phyloP scores from a whole-genome alignment of 2,888 invertebrate species.

The Polymixis flavicincta region DNA sequence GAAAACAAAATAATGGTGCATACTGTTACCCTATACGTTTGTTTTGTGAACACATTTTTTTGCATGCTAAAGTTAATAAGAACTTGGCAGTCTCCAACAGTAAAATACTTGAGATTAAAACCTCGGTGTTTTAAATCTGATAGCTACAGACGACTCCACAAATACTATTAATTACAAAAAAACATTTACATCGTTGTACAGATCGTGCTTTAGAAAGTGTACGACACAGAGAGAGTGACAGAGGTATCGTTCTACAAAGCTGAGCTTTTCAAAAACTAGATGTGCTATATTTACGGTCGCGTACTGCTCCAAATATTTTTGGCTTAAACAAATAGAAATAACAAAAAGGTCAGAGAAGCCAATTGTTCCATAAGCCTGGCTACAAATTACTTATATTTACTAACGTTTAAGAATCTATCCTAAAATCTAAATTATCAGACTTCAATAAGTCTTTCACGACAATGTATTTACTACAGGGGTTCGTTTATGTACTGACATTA shows the following conservation, averaged over 20 bases:
- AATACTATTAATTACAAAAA: not conserved
- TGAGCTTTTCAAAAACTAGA: not conserved
- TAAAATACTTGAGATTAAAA: not conserved
- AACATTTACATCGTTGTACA: not conserved
- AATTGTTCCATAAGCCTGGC: slow-evolving; percentile 25
- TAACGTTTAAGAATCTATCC: slow-evolving; percentile 9
- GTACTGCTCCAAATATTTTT: not conserved
- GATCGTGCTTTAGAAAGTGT: not conserved
- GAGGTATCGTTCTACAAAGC: not conserved
- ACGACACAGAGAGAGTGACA: too few relatives aligned
- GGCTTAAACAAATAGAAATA: slow-evolving; percentile 5
- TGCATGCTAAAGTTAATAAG: not conserved
- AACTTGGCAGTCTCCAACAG: not conserved
- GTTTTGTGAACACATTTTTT: not conserved
- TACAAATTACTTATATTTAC: slow-evolving; percentile 8
- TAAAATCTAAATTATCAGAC: slow-evolving; percentile 43
- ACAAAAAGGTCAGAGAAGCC: slow-evolving; percentile 20
- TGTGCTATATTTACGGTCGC: not conserved
- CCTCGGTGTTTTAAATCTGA: not conserved
- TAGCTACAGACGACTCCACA: not conserved
- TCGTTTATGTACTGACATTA: slow-evolving; percentile 15
- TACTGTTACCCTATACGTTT: not conserved
- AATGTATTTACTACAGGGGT: slow-evolving; percentile 3
- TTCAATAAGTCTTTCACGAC: slow-evolving; percentile 36
- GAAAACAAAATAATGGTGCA: not conserved